These are phyloP conservation scores for Smittia sp. DNA, from an alignment of 2,888 invertebrate species.

Conservation along the genomic window DNA sequence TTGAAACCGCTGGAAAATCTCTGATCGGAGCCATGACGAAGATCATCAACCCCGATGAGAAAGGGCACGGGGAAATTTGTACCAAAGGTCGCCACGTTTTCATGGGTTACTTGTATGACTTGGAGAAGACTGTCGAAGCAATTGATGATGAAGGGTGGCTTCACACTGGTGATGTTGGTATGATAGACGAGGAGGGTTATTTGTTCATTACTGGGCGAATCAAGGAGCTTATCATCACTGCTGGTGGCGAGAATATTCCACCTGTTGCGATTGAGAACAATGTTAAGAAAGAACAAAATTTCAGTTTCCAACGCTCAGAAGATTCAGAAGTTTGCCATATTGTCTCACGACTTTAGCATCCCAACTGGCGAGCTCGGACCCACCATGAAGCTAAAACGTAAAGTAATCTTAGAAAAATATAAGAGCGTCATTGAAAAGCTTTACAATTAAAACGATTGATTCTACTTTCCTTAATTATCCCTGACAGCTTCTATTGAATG, in stretches of 20 bases:
- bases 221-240: slow-evolving; percentile 85
- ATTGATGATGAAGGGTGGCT: slow-evolving; percentile 82
- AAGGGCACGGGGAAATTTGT: slow-evolving; percentile 81
- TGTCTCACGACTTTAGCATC: slow-evolving; percentile 80
- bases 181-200: slow-evolving; percentile 69
- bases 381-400: slow-evolving; percentile 82
- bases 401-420: slow-evolving; percentile 73
- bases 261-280: slow-evolving; percentile 85
- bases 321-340: too few relatives aligned
- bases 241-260: slow-evolving; percentile 90
- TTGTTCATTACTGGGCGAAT: slow-evolving; percentile 74
- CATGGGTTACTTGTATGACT: slow-evolving; percentile 75
- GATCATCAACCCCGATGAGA: slow-evolving; percentile 66
- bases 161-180: slow-evolving; percentile 84
- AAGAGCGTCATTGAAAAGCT: slow-evolving; percentile 73
- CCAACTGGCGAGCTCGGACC: slow-evolving; percentile 86
- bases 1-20: slow-evolving; percentile 71
- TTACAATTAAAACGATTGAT: too few relatives aligned
- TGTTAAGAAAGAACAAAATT: too few relatives aligned
- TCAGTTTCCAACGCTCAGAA: slow-evolving; percentile 85
- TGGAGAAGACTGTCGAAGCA: slow-evolving; percentile 70
- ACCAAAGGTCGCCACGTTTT: slow-evolving; percentile 83
- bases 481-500: too few relatives aligned
- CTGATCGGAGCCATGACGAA: slow-evolving; percentile 66
- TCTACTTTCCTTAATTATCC: too few relatives aligned